phyloP scores from a whole-genome alignment of 2,888 invertebrate genomes.

The Chironomus tentans region DNA sequence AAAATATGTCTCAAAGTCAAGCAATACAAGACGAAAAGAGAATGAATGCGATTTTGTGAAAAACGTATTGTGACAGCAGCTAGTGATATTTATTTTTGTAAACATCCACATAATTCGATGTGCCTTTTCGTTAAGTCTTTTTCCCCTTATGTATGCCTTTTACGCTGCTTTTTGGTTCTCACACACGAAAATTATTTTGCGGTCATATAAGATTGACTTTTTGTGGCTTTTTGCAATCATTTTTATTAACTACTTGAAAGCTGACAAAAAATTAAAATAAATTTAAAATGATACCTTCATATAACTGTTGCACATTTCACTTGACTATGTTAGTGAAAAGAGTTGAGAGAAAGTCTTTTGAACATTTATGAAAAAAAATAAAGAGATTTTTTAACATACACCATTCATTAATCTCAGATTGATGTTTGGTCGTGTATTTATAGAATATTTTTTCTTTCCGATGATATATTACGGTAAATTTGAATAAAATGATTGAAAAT shows the following conservation, averaged over 20 bases:
- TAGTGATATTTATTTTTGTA: constrained; percentile 23
- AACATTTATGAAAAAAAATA: too few species aligned
- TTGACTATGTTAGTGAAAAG: not conserved
- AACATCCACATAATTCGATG: constrained; percentile 8
- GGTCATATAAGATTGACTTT: not conserved
- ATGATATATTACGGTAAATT: too few species aligned
- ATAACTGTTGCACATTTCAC: not conserved
- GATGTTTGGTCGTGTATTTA: too few species aligned
- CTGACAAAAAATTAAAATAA: not conserved
- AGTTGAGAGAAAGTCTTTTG: constrained; percentile 4
- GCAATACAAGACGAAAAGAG: not conserved
- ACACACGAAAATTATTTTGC: not conserved
- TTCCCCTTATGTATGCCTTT: not conserved
- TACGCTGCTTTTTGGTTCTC: not conserved
- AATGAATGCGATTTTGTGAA: not conserved
- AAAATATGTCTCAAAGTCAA: too few species aligned
- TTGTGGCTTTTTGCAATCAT: not conserved
- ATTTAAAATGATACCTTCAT: not conserved
- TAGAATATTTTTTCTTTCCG: too few species aligned
- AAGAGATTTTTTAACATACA: too few species aligned
- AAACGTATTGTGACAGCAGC: constrained; percentile 18
- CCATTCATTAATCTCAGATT: too few species aligned
- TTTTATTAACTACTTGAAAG: constrained; percentile 8
- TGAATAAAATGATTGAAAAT: too few species aligned
- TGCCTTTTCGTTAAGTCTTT: not conserved